phyloP scores from a whole-genome alignment of 2,797 vertebrate genomes.

The Esox lucius region DNA sequence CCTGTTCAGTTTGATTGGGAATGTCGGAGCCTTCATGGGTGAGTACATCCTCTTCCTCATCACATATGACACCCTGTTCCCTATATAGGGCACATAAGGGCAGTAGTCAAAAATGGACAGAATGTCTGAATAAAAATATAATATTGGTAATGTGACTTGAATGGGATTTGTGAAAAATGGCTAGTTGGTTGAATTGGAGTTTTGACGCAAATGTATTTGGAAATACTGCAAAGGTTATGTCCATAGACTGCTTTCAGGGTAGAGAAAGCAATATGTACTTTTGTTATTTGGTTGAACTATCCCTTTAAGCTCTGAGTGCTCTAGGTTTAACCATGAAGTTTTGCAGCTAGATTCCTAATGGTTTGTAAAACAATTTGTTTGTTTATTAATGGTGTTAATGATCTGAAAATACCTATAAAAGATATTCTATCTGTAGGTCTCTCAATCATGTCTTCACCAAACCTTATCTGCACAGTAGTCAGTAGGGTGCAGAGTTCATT shows the following conservation, averaged over 20 bases:
- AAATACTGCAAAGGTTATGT: not conserved
- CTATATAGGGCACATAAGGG: too few species aligned
- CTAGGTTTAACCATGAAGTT: not conserved
- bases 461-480: not conserved
- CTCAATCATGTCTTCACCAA: not conserved
- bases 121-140: too few species aligned
- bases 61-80: not conserved
- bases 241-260: not conserved
- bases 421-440: not conserved
- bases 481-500: not conserved
- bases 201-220: not conserved
- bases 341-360: too few species aligned
- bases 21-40: conserved; percentile 94
- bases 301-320: not conserved
- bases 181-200: not conserved
- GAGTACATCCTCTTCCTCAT: conserved; percentile 35
- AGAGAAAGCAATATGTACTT: not conserved
- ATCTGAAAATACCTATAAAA: not conserved
- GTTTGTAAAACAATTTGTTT: not conserved
- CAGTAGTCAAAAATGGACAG: not conserved
- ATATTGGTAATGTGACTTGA: too few species aligned
- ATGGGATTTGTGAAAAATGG: not conserved
- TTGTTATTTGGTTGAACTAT: not conserved
- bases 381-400: not conserved
- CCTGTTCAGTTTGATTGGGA: conserved; percentile 92